Evolutionary conservation across 2,888 invertebrate species (phyloP).

Genomic region (Drosophila sordidula): DNA sequence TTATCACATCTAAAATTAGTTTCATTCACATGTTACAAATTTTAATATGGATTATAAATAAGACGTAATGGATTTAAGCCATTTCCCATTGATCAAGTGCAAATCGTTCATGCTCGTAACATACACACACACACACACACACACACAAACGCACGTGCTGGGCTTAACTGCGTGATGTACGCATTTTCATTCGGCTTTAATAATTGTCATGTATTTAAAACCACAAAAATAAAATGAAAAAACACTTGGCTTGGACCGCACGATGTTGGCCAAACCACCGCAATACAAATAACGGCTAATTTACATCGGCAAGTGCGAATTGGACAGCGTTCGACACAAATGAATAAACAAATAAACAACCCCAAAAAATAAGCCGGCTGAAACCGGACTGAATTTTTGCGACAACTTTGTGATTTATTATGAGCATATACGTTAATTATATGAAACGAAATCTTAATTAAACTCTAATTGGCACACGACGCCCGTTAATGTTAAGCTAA

Average conservation of each 20-base stretch:
- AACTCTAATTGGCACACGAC: neutral
- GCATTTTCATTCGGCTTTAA: neutral
- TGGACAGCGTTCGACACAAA: constrained; percentile 17
- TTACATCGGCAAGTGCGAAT: constrained; percentile 46
- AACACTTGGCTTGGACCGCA: neutral
- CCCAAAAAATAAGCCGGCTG: constrained; percentile 2
- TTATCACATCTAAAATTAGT: neutral
- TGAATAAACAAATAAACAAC: constrained; percentile 35
- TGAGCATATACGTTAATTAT: constrained; percentile 28
- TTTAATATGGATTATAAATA: constrained; percentile 7
- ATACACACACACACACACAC: neutral
- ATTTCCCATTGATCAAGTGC: neutral
- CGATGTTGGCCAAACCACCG: neutral
- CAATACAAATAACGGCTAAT: constrained; percentile 25
- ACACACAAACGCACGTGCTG: neutral
- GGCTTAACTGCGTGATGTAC: neutral
- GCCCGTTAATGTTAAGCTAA: constrained; percentile 18
- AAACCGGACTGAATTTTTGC: constrained; percentile 3
- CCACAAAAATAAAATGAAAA: constrained; percentile 1
- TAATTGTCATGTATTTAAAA: constrained; percentile 11
- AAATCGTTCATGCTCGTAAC: neutral
- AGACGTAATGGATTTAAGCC: neutral
- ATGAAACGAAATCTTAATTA: constrained; percentile 34
- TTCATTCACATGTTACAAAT: neutral
- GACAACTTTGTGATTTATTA: constrained; percentile 11